Percentiles rank a stretch among this genome's conserved stretches.
Conservation (phyloP, 64 coral and sea anemone genomes). For the Hydrozoanthus tunicans region DNA sequence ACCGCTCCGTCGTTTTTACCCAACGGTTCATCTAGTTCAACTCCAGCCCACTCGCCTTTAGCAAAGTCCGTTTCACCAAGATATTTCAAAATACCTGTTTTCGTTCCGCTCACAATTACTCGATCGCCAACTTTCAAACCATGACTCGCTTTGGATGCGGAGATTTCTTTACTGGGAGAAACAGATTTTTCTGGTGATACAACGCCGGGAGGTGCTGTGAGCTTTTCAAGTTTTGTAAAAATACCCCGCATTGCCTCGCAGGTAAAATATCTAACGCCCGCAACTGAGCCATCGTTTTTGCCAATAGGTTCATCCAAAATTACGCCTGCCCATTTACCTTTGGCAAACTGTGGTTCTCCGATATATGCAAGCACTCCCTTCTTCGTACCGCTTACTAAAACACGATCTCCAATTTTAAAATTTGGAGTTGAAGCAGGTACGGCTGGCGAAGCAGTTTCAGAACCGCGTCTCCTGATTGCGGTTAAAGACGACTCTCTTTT, state of each 20-base stretch:
- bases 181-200: slow-evolving; percentile 28
- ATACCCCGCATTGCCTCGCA: slow-evolving; percentile 82
- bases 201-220: slow-evolving; percentile 83
- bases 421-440: slow-evolving; percentile 64
- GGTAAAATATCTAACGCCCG: slow-evolving; percentile 90
- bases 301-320: slow-evolving; percentile 85
- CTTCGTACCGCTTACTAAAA: slow-evolving; percentile 87
- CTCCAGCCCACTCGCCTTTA: slow-evolving; percentile 93
- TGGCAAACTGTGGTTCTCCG: slow-evolving; percentile 95
- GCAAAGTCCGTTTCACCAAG: slow-evolving; percentile 97
- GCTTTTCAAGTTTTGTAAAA: slow-evolving; percentile 91
- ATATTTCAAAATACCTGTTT: slow-evolving; percentile 86
- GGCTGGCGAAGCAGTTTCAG: slow-evolving; percentile 35
- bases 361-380: slow-evolving; percentile 90
- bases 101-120: slow-evolving; percentile 89
- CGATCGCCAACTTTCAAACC: slow-evolving; percentile 88
- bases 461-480: slow-evolving; percentile 59
- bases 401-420: slow-evolving; percentile 94
- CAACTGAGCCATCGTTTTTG: slow-evolving; percentile 96
- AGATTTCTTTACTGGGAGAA: slow-evolving; percentile 23
- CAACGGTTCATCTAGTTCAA: slow-evolving; percentile 91
- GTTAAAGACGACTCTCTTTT: slow-evolving; percentile 63
- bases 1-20: slow-evolving; percentile 98
- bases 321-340: slow-evolving; percentile 96
- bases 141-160: slow-evolving; percentile 28